Evolutionary conservation across 2,888 invertebrate genomes (phyloP), one percentile per base, ranked within the genome.

Genomic region (Leptarthrus brevirostris): DNA sequence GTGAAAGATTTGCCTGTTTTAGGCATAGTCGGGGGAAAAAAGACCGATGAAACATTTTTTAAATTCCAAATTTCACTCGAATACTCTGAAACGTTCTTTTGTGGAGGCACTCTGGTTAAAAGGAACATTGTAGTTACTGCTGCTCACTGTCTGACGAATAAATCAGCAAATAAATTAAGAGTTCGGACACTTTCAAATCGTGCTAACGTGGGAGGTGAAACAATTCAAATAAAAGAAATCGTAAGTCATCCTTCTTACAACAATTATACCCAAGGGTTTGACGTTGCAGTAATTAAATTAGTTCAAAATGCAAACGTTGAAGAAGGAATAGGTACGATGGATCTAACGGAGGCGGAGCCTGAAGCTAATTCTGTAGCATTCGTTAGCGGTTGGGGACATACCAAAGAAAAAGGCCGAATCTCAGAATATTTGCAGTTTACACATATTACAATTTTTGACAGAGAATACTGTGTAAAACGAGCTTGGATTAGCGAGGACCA

Each of bases 401-500:
- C 61, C n/a, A 6, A 24, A 10, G 61, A 54, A 22, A 34, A 24
- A 1, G 75, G 75, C 12, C 22, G n/a, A 18, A 18, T 40, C 1
- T 36, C 71, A 3, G 36, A 54, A 36, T 22, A 53, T n/a, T 36
- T 71, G n/a, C 14, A 34, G 16, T 54, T 22, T 54, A 22, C 53
- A 18, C 22, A 34, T 3, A 40, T 54, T 3, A 34, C 47, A 6
- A 24, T 73, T 24, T 24, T 70, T 3, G 6, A 34, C 10, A 70
- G 20, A 14, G 26, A 10, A 14, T 40, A 30, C 0, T 89, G 89
- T 53, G n/a, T 14, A 14, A 14, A 71, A 40, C 18, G 10, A 8
- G 1, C 36, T 49, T 2, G 18, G 22, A 87, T 84, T 47, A 86
- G 87, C 0, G 75, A 83, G 0, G 81, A 80, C 0, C 87, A 88